Conservation (phyloP, 2,888 invertebrate genomes). For the Norana najaformis region DNA sequence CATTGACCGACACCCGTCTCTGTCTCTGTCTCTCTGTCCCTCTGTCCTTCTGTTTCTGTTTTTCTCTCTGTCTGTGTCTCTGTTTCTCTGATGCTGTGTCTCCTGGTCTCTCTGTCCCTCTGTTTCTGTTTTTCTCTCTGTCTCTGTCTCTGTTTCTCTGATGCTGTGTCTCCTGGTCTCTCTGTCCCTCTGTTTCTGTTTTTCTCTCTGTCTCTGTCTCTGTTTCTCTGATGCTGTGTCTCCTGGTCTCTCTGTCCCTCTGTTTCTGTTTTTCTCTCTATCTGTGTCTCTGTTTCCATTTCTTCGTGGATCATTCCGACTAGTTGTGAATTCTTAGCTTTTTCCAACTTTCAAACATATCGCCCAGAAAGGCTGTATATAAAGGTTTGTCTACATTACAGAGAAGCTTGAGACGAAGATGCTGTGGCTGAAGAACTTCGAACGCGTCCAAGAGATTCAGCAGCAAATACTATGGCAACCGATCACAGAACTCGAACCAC, state of each 20-base stretch:
- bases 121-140: not conserved
- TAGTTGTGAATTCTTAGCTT: not conserved
- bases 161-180: not conserved
- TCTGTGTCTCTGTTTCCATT: not conserved
- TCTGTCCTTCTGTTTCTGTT: not conserved
- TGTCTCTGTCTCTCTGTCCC: not conserved
- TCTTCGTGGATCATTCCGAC: no score
- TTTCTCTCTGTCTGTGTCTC: not conserved
- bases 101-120: no score
- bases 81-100: no score
- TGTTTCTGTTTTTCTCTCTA: not conserved
- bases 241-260: not conserved
- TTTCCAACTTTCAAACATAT: not conserved
- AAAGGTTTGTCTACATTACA: constrained; percentile 46
- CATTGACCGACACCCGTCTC: not conserved
- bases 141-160: not conserved
- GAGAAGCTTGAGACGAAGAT: constrained; percentile 71
- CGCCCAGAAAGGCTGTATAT: not conserved
- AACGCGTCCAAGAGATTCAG: constrained; percentile 70
- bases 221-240: not conserved
- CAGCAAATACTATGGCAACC: constrained; percentile 70
- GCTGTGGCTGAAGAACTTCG: constrained; percentile 72
- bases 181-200: not conserved
- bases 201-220: not conserved
- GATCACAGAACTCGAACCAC: constrained; percentile 68